Conservation (phyloP, 2,888 invertebrate species). For the Heteromurus nitidus region DNA sequence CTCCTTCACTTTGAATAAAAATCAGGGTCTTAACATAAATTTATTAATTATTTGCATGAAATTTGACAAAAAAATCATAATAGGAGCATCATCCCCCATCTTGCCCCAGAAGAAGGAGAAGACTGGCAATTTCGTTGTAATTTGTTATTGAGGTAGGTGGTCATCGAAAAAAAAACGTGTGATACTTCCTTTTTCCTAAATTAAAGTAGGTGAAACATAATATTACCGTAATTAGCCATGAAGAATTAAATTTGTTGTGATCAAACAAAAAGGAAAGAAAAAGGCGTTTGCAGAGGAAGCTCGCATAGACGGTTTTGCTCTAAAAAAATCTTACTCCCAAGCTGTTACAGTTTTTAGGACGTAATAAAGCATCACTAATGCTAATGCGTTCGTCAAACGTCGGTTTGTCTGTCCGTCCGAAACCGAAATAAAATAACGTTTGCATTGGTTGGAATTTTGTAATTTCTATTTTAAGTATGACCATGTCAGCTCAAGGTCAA, state of each 20-base stretch:
- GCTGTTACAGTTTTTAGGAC: background rate
- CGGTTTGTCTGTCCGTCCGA: too few relatives aligned
- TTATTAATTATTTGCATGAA: conserved; percentile 34
- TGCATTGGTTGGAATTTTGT: too few relatives aligned
- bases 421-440: too few relatives aligned
- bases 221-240: conserved; percentile 51
- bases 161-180: conserved; percentile 25
- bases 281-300: background rate
- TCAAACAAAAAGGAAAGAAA: conserved; percentile 28
- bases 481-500: too few relatives aligned
- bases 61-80: conserved; percentile 29
- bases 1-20: conserved; percentile 5
- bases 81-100: too few relatives aligned
- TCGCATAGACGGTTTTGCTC: background rate
- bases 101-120: conserved; percentile 22
- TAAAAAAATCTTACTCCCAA: background rate
- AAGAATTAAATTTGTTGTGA: conserved; percentile 45
- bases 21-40: conserved; percentile 20
- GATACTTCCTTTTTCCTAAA: conserved; percentile 30
- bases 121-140: background rate
- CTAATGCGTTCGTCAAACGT: too few relatives aligned
- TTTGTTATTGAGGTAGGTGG: conserved; percentile 37
- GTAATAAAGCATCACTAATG: too few relatives aligned
- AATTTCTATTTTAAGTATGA: too few relatives aligned
- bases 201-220: conserved; percentile 52